Base-by-base conservation (phyloP, 2,113 vertebrate species). In the Ceratotherium simum region DNA sequence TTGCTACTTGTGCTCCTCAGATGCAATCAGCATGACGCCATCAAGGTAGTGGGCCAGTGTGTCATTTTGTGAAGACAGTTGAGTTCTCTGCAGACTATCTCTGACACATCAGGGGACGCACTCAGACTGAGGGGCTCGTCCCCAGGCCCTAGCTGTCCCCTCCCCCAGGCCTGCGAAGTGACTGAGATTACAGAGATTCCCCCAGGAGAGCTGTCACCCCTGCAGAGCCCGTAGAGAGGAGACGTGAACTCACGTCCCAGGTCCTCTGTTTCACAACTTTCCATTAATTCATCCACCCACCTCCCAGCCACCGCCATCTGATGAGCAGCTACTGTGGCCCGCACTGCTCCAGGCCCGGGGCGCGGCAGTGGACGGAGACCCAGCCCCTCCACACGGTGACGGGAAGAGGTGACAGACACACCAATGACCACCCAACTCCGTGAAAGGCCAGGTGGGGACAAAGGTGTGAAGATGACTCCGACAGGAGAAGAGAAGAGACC, bases 361-460 rank as follows among this genome's bases (percentile, higher is more conserved):
- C 20, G 62, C 23, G 42, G 11, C 60, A 23, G 8, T 3, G 20
- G 46, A 33, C 33, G 29, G 48, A 78, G 48, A 60, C 25, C 54
- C 25, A 11, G 20, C 12, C 10, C 39, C 46, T 33, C 39, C 85
- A 42, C 0, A 0, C 0, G 0, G 21, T 42, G 20, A 27, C 1
- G 3, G 8, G 18, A 16, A 78, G 56, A 69, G 25, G 73, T 20
- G 54, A 72, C 54, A 84, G 78, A 78, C 39, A 33, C 39, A 36
- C 54, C 69, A 0, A 8, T 6, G 20, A 90, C 46, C 31, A 10
- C 21, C 67, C 16, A 6, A 11, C 16, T 21, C 56, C 4, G 0
- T 25, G 54, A 64, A 21, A 18, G 64, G 51, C 16, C 36, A 16
- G 46, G 33, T 72, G 33, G 8, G 12, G 81, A 42, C 13, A 23